Conservation (phyloP, 2,888 invertebrate species). For the Bimastos eiseni region DNA sequence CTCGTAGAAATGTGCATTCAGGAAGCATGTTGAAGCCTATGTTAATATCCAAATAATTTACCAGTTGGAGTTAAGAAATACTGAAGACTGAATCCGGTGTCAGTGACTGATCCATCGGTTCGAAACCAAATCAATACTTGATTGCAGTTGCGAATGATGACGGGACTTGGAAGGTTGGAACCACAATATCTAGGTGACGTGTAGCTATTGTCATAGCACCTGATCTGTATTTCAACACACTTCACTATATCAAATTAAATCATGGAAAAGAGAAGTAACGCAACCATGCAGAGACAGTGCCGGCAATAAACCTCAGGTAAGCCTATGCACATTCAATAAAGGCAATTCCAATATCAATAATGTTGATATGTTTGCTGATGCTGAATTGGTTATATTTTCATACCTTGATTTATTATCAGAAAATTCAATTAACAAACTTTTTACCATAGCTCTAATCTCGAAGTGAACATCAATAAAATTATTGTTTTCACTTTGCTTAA, state of each 20-base stretch:
- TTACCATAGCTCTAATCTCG: no score
- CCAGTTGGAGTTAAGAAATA: not conserved
- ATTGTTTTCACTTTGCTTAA: no score
- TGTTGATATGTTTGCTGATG: no score
- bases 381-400: no score
- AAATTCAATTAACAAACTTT: no score
- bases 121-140: not conserved
- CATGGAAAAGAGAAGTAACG: no score
- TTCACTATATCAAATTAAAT: not conserved
- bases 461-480: no score
- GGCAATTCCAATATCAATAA: no score
- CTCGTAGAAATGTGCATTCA: not conserved
- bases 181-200: not conserved
- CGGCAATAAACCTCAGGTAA: no score
- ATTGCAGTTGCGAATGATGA: not conserved
- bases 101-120: not conserved
- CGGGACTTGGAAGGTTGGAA: not conserved
- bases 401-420: no score
- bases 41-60: not conserved
- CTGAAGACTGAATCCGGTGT: not conserved
- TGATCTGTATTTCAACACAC: not conserved
- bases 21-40: not conserved
- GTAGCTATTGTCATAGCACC: not conserved
- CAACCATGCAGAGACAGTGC: no score
- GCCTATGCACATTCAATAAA: no score